These are phyloP conservation scores for Carduelis carduelis DNA, from an alignment of 2,797 vertebrate genomes.

Conservation along the genomic window DNA sequence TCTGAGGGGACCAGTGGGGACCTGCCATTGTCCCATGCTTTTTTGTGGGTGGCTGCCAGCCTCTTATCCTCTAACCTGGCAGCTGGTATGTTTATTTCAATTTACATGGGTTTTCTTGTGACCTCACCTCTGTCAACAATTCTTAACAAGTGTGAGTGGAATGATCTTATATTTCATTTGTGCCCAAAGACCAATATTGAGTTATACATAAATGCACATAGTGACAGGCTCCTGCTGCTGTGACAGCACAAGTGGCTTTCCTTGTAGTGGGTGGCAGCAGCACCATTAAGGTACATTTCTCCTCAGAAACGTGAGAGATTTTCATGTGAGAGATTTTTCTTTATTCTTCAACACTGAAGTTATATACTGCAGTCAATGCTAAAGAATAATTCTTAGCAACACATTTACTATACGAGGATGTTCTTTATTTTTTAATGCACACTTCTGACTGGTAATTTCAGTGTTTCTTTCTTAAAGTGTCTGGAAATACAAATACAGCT, in stretches of 20 bases:
- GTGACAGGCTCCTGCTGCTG: background rate
- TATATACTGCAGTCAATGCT: background rate
- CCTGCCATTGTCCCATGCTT: background rate
- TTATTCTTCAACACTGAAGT: background rate
- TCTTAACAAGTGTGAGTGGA: background rate
- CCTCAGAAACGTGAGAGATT: background rate
- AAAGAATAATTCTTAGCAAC: background rate
- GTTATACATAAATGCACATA: fast-evolving
- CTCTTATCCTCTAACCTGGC: background rate
- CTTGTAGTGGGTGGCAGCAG: background rate
- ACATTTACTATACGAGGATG: background rate
- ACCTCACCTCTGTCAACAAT: background rate
- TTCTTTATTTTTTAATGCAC: background rate
- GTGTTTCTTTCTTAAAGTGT: background rate
- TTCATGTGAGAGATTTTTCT: background rate
- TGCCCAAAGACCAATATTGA: background rate
- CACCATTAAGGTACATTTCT: background rate
- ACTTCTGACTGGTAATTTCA: background rate
- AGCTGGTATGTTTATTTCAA: background rate
- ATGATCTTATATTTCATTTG: background rate
- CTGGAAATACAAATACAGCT: background rate
- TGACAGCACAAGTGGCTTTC: background rate
- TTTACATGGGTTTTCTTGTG: constrained; percentile 72
- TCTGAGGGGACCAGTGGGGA: background rate
- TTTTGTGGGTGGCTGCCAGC: background rate